Evolutionary conservation across 2,797 vertebrate genomes (phyloP).

Genomic region (Amblyraja radiata): DNA sequence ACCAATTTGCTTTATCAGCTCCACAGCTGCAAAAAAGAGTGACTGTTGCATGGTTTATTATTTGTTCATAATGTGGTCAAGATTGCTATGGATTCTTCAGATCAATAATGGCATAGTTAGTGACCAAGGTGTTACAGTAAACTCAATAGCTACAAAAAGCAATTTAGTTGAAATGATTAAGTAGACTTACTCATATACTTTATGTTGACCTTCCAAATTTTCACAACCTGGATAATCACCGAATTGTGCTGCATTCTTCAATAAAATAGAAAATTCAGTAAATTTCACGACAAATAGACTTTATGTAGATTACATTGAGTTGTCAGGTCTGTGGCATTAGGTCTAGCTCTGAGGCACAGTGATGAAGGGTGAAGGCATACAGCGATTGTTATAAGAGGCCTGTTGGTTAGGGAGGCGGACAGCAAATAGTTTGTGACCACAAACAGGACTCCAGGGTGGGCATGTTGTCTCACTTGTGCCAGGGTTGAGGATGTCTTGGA

Average conservation of each 20-base stretch:
- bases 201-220: not conserved
- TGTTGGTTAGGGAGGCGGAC: no score
- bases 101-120: slow-evolving; percentile 28
- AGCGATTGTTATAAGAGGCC: no score
- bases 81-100: slow-evolving; percentile 34
- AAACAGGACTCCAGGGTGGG: no score
- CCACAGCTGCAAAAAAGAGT: not conserved
- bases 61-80: slow-evolving; percentile 8
- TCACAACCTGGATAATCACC: not conserved
- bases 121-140: not conserved
- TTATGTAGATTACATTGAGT: not conserved
- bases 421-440: no score
- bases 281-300: not conserved
- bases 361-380: no score
- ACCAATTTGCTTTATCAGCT: slow-evolving; percentile 22
- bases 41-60: slow-evolving; percentile 17
- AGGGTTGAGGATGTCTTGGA: no score
- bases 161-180: slow-evolving; percentile 36
- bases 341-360: no score
- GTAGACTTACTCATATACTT: not conserved
- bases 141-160: slow-evolving; percentile 1
- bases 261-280: not conserved
- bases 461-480: no score
- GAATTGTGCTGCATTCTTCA: not conserved
- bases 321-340: no score